A percentile compares a stretch with the other conserved stretches of the same genome.
Evolutionary conservation across 1,140 invertebrate species (phyloP).

Genomic region (Hyles vespertilio): DNA sequence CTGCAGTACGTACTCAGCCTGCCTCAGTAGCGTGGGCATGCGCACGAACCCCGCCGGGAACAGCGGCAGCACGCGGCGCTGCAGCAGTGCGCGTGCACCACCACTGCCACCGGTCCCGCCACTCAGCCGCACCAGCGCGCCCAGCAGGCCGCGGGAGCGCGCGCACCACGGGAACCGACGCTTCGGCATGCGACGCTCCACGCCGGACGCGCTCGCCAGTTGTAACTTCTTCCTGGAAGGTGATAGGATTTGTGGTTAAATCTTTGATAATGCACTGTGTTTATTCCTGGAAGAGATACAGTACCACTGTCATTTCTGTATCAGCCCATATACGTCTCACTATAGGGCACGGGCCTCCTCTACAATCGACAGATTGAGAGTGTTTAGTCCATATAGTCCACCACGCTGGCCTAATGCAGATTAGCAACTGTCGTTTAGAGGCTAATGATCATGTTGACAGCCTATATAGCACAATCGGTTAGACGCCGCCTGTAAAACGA

Average conservation of each 20-base stretch:
- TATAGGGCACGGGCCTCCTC: too few species aligned
- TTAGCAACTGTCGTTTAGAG: not conserved
- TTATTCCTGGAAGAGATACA: constrained; percentile 44
- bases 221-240: constrained; percentile 56
- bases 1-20: constrained; percentile 37
- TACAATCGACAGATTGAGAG: too few species aligned
- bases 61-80: constrained; percentile 53
- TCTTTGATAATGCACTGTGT: too few species aligned
- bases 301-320: too few species aligned
- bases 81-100: constrained; percentile 31
- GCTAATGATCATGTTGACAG: too few species aligned
- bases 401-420: too few species aligned
- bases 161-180: constrained; percentile 67
- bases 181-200: constrained; percentile 62
- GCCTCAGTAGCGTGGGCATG: constrained; percentile 46
- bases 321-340: too few species aligned
- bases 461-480: too few species aligned
- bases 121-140: constrained; percentile 27
- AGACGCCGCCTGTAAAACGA: too few species aligned
- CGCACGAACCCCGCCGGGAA: constrained; percentile 56
- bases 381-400: too few species aligned
- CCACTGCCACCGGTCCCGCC: constrained; percentile 14
- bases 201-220: constrained; percentile 30
- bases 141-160: constrained; percentile 37
- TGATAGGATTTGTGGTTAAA: too few species aligned